Base-by-base conservation (phyloP, 2,888 invertebrate genomes). In the Labia minor region DNA sequence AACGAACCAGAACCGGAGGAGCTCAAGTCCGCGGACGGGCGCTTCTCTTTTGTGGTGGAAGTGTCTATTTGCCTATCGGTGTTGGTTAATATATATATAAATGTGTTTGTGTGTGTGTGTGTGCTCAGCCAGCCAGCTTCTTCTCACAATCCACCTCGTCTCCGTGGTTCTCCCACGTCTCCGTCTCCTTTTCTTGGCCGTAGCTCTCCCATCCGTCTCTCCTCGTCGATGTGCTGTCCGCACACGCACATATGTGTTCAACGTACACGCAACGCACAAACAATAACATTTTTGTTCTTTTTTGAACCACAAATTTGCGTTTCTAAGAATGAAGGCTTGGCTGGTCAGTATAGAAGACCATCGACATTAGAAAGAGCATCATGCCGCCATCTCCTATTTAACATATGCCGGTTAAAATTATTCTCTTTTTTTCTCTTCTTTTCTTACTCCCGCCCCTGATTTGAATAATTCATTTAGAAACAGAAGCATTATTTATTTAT, bases 231-330 rank as follows among this genome's bases (percentile, higher is more conserved):
- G 26, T 26, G 26, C 8, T 26, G 8, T 26, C 26, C 26, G 26
- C 26, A 14, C 49, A 49, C 49, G 49, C 49, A 49, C 16, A 49
- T 49, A 16, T 49, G 49, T 16, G 49, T 49, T n/a, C 49, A 26
- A 26, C 26, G 26, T 26, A 16, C 49, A 49, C 49, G 49, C 49
- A 49, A 49, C 49, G 14, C 3, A 16, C 49, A 49, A 49, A 49
- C 49, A 49, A 49, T 49, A 49, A 49, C 49, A 49, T 49, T 49
- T 49, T 11, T 49, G n/a, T 49, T 49, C 49, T 49, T 49, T 33
- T 49, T 49, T 49, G 49, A 49, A 49, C 49, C 49, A 49, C 49
- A 49, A 49, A 49, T 49, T 49, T 49, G n/a, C 49, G 2, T 49
- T 49, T 49, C 49, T 14, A 14, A 16, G 49, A 49, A 49, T 49